These are phyloP conservation scores for Synergus gifuensis DNA, from an alignment of 2,888 invertebrate species.

Conservation along the genomic window DNA sequence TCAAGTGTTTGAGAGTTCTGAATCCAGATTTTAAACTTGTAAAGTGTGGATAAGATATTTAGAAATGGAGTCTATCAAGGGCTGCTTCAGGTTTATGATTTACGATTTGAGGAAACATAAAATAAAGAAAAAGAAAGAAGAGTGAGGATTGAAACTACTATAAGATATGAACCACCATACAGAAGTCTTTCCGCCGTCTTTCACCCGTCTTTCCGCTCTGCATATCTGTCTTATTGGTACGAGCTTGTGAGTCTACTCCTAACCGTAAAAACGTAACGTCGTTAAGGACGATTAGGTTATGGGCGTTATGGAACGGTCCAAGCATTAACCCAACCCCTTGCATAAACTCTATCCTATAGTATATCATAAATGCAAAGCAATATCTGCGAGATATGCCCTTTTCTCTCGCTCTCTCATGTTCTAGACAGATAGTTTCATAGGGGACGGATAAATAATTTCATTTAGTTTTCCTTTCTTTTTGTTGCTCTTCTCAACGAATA, in stretches of 20 bases:
- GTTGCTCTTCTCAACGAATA: conserved; percentile 49
- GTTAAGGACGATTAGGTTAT: conserved; percentile 38
- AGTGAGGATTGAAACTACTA: neutral
- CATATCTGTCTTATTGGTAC: conserved; percentile 48
- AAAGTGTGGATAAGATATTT: neutral
- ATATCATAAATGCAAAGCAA: conserved; percentile 45
- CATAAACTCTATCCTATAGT: conserved; percentile 37
- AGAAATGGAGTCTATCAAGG: neutral
- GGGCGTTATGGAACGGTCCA: conserved; percentile 47
- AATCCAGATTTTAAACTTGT: conserved; percentile 4
- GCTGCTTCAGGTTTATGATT: neutral
- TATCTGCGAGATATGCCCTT: conserved; percentile 46
- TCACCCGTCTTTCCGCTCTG: no score
- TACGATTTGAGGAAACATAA: neutral
- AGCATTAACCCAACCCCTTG: conserved; percentile 47
- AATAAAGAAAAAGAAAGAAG: neutral
- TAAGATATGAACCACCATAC: conserved; percentile 9
- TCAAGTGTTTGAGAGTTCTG: conserved; percentile 7
- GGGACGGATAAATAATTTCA: conserved; percentile 55
- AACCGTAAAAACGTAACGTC: conserved; percentile 40
- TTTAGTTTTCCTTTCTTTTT: conserved; percentile 54
- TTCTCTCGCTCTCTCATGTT: conserved; percentile 47
- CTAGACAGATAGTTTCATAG: conserved; percentile 45
- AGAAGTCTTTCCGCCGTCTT: conserved; percentile 52
- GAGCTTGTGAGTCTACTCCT: conserved; percentile 43